These are phyloP conservation scores for Leptodactylus fallax DNA, from an alignment of 2,797 vertebrate genomes.

Conservation along the genomic window DNA sequence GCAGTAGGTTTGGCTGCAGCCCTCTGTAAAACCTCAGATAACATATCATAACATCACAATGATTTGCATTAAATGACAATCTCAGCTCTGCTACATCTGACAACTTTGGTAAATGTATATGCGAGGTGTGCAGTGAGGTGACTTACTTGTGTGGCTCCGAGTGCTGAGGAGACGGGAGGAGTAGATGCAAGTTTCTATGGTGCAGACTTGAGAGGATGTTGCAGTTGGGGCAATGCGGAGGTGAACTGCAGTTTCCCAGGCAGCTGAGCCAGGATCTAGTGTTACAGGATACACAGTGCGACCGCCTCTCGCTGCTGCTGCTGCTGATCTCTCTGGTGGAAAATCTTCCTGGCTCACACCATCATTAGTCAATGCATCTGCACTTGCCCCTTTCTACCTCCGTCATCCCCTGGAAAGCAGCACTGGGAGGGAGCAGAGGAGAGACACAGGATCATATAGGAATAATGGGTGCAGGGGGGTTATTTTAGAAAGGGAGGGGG, in stretches of 20 bases:
- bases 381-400: not conserved
- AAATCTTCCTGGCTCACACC: not conserved
- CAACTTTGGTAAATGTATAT: not conserved
- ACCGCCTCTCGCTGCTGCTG: not conserved
- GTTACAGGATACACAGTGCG: constrained; percentile 8
- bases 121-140: not conserved
- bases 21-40: not conserved
- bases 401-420: constrained; percentile 14
- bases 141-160: constrained; percentile 24
- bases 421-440: not conserved
- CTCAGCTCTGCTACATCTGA: constrained; percentile 10
- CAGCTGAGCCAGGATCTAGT: constrained; percentile 42
- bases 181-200: not conserved
- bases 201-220: constrained; percentile 39
- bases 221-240: constrained; percentile 57
- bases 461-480: not conserved
- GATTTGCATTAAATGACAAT: not conserved
- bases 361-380: not conserved
- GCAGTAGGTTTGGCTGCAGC: not conserved
- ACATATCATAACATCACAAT: not conserved
- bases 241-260: constrained; percentile 9
- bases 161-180: not conserved
- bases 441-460: no score
- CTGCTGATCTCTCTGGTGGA: not conserved
- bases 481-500: not conserved